Percentiles rank a stretch among this genome's conserved stretches.
These are phyloP conservation scores for Zaprionus kolodkinae DNA, from an alignment of 1,140 invertebrate species.

Conservation along the genomic window DNA sequence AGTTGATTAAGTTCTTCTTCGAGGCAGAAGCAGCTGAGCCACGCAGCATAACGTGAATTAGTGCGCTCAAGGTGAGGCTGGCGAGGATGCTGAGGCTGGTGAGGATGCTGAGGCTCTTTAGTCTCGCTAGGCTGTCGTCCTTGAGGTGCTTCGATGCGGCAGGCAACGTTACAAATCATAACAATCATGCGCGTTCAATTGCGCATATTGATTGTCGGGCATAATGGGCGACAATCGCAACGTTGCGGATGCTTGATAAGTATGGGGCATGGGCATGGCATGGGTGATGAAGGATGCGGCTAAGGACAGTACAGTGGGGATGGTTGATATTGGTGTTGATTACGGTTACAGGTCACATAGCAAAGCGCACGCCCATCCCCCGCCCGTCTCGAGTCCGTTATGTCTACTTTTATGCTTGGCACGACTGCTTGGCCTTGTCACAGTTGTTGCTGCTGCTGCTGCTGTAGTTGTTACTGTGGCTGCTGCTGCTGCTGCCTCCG, in stretches of 20 bases:
- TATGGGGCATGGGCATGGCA: background rate
- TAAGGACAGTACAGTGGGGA: conserved; percentile 14
- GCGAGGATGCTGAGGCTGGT: background rate
- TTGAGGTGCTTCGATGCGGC: conserved; percentile 13
- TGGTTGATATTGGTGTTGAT: conserved; percentile 59
- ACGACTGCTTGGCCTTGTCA: conserved; percentile 52
- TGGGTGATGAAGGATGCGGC: conserved; percentile 22
- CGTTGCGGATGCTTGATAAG: conserved; percentile 27
- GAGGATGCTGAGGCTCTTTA: background rate
- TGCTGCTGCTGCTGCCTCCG: conserved; percentile 40
- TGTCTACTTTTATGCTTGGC: conserved; percentile 49
- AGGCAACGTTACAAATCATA: conserved; percentile 63
- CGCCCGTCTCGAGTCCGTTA: conserved; percentile 35
- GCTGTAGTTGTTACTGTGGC: conserved; percentile 16
- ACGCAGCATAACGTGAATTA: conserved; percentile 15
- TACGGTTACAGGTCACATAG: conserved; percentile 75
- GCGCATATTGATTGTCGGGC: conserved; percentile 77
- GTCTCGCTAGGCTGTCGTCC: too few relatives aligned
- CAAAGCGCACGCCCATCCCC: conserved; percentile 38
- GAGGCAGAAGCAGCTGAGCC: background rate
- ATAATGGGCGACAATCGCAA: conserved; percentile 54
- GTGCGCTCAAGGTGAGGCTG: conserved; percentile 8
- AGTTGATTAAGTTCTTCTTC: conserved; percentile 41
- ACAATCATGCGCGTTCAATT: conserved; percentile 77
- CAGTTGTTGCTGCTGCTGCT: conserved; percentile 23